These are phyloP conservation scores for Plebejus melissa DNA, from an alignment of 2,888 invertebrate species.

Conservation along the genomic window DNA sequence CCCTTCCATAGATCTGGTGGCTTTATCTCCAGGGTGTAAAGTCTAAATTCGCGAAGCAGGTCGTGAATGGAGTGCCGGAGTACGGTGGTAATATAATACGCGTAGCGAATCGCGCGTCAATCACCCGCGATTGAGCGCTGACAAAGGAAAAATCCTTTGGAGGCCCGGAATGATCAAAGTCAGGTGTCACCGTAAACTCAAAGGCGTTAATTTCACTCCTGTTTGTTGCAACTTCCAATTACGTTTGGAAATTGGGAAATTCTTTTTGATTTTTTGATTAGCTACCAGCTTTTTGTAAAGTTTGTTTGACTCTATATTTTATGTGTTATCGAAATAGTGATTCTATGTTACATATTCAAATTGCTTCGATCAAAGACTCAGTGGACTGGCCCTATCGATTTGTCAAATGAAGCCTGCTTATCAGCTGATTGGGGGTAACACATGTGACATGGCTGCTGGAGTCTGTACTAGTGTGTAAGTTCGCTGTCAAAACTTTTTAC, in stretches of 20 bases:
- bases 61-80: slow-evolving; percentile 23
- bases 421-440: no score
- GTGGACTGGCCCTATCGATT: no score
- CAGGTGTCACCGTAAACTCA: slow-evolving; percentile 60
- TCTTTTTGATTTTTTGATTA: slow-evolving; percentile 22
- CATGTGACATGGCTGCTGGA: no score
- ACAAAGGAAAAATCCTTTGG: slow-evolving; percentile 76
- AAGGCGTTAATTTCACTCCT: slow-evolving; percentile 61
- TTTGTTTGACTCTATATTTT: neutral
- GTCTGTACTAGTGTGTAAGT: no score
- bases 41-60: slow-evolving; percentile 34
- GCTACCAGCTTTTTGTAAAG: neutral
- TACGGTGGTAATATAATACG: slow-evolving; percentile 53
- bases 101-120: slow-evolving; percentile 70
- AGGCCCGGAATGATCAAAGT: slow-evolving; percentile 69
- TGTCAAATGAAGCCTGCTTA: no score
- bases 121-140: slow-evolving; percentile 66
- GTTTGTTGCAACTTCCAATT: slow-evolving; percentile 30
- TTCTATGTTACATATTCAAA: neutral
- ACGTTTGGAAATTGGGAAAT: slow-evolving; percentile 23
- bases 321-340: neutral
- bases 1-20: slow-evolving; percentile 20
- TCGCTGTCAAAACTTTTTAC: no score
- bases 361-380: no score
- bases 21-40: slow-evolving; percentile 34